A percentile compares a stretch with the other conserved stretches of the same genome.
phyloP scores from a whole-genome alignment of 2,888 invertebrate genomes.

The Pachydiplax longipennis region DNA sequence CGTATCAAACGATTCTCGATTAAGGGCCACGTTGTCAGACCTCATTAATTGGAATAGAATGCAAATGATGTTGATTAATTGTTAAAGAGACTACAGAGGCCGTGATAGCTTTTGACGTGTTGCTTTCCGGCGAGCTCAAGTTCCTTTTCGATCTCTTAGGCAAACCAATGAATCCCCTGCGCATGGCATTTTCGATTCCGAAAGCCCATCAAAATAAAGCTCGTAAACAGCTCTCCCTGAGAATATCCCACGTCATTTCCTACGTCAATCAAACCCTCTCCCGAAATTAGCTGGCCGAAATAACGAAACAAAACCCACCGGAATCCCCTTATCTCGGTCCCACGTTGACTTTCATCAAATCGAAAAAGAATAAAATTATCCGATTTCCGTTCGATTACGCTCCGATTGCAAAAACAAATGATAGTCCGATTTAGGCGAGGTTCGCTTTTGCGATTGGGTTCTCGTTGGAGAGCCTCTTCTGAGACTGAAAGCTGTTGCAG shows the following conservation, averaged over 20 bases:
- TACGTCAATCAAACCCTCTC: not conserved
- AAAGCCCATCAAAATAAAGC: not conserved
- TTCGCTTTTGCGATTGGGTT: not conserved
- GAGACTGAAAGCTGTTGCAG: not conserved
- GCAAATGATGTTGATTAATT: not conserved
- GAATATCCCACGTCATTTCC: not conserved
- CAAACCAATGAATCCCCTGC: not conserved
- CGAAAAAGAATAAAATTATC: not conserved
- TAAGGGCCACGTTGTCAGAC: too few species aligned
- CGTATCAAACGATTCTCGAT: too few species aligned
- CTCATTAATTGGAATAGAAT: not conserved
- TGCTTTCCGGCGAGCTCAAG: not conserved
- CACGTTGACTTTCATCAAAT: not conserved
- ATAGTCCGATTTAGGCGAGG: not conserved
- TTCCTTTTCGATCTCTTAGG: not conserved
- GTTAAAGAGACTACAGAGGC: not conserved
- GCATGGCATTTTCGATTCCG: not conserved
- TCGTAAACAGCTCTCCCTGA: not conserved
- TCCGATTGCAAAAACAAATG: not conserved
- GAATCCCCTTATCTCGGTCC: not conserved
- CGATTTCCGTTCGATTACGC: not conserved
- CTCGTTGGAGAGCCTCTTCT: not conserved
- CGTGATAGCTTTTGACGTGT: not conserved
- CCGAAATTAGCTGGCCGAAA: not conserved
- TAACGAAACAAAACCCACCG: not conserved